Conservation (phyloP, 2,888 invertebrate genomes). For the Aphodius sticticus region DNA sequence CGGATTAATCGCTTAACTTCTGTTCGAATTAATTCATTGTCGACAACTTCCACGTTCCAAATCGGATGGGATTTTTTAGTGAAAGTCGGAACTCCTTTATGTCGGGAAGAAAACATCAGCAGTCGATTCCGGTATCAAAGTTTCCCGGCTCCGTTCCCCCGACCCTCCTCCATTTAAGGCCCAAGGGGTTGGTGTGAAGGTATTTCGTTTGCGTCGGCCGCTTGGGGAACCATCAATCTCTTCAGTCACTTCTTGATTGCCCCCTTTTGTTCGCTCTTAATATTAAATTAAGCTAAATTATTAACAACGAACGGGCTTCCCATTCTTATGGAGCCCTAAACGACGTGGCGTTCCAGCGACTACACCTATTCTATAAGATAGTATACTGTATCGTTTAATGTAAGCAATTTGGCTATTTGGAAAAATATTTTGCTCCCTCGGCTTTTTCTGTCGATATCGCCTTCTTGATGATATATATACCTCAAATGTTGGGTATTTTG, state of each 20-base stretch:
- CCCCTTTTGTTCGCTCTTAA: neutral
- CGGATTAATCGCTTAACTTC: neutral
- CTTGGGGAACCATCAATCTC: neutral
- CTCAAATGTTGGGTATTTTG: too few species aligned
- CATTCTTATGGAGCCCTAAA: neutral
- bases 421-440: too few species aligned
- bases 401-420: too few species aligned
- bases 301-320: neutral
- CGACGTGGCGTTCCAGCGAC: neutral
- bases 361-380: neutral
- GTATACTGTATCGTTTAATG: too few species aligned
- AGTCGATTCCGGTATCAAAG: neutral
- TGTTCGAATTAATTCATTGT: slow-evolving; percentile 4
- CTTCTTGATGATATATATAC: too few species aligned
- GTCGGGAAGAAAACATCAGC: neutral
- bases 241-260: neutral
- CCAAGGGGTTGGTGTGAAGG: neutral
- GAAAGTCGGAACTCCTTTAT: neutral
- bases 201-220: neutral
- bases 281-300: slow-evolving; percentile 4
- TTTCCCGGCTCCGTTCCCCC: neutral
- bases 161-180: neutral
- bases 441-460: too few species aligned
- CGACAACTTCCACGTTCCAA: neutral
- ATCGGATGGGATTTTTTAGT: neutral